These are phyloP conservation scores for Gila orcuttii DNA, from an alignment of 2,113 vertebrate genomes.

Conservation along the genomic window DNA sequence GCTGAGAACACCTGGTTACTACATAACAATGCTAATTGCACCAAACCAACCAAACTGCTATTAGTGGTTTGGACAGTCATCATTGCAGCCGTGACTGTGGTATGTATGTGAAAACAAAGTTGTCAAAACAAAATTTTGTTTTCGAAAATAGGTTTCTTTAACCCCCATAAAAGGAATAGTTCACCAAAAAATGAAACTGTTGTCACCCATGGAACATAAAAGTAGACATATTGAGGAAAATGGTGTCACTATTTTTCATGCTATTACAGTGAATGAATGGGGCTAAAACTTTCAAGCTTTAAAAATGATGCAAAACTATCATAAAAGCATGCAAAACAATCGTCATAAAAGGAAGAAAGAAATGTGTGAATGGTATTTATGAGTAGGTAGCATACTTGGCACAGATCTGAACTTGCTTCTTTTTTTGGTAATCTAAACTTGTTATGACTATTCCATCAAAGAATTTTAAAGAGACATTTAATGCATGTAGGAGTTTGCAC, in stretches of 20 bases:
- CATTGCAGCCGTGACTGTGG: constrained; percentile 16
- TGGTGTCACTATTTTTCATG: not conserved
- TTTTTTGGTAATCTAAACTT: not conserved
- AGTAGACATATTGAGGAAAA: not conserved
- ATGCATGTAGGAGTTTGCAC: constrained; percentile 25
- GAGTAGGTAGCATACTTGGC: not conserved
- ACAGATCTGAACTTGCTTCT: not conserved
- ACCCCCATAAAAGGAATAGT: not conserved
- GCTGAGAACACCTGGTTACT: constrained; percentile 36
- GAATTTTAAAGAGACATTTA: constrained; percentile 26
- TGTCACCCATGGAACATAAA: not conserved
- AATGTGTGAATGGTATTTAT: not conserved
- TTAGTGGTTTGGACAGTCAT: constrained; percentile 52
- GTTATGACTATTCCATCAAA: constrained; percentile 7
- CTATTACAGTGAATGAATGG: not conserved
- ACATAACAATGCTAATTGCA: constrained; percentile 41
- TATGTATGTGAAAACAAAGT: constrained; percentile 4
- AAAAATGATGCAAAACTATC: not conserved
- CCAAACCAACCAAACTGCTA: constrained; percentile 35
- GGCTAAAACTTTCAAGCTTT: not conserved
- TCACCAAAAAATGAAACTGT: not conserved
- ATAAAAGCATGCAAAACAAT: not conserved
- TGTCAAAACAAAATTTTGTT: constrained; percentile 25
- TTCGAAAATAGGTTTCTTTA: not conserved
- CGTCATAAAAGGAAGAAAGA: not conserved